Percentiles rank a stretch among this genome's conserved stretches.
phyloP scores from a whole-genome alignment of 2,888 invertebrate species.

The Trissoscelio sp. region DNA sequence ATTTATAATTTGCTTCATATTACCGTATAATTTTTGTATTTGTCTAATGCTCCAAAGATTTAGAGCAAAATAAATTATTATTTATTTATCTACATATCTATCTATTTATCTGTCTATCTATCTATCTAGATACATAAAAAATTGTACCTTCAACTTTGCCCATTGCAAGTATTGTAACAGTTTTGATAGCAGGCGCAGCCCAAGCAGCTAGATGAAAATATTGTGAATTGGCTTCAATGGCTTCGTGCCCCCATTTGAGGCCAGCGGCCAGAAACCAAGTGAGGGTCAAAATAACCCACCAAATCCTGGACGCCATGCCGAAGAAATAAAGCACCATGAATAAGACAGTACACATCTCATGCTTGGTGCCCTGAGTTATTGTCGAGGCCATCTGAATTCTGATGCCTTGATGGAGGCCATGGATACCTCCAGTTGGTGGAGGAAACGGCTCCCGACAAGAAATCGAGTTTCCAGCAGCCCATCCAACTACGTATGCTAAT shows the following conservation, averaged over 20 bases:
- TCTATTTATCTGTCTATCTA: too few species aligned
- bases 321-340: constrained; percentile 99
- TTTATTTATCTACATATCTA: too few species aligned
- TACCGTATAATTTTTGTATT: too few species aligned
- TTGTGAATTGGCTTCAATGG: constrained; percentile 98
- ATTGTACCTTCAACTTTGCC: constrained; percentile 97
- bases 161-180: constrained; percentile 97
- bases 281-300: constrained; percentile 98
- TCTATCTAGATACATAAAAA: too few species aligned
- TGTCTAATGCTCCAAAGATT: too few species aligned
- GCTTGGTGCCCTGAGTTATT: constrained; percentile 94
- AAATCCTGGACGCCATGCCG: constrained; percentile 97
- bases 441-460: constrained; percentile 93
- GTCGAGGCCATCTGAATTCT: constrained; percentile 91
- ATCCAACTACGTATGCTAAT: constrained; percentile 94
- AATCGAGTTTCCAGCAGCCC: constrained; percentile 92
- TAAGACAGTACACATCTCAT: constrained; percentile 94
- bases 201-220: constrained; percentile 99
- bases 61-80: too few species aligned
- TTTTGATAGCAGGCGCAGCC: constrained; percentile 98
- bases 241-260: constrained; percentile 99
- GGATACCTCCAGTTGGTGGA: constrained; percentile 87
- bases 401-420: constrained; percentile 78
- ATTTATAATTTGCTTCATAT: too few species aligned
- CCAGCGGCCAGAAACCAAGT: constrained; percentile 99